Evolutionary conservation across 2,113 vertebrate species (phyloP).

Genomic region (Catharus bicknelli): DNA sequence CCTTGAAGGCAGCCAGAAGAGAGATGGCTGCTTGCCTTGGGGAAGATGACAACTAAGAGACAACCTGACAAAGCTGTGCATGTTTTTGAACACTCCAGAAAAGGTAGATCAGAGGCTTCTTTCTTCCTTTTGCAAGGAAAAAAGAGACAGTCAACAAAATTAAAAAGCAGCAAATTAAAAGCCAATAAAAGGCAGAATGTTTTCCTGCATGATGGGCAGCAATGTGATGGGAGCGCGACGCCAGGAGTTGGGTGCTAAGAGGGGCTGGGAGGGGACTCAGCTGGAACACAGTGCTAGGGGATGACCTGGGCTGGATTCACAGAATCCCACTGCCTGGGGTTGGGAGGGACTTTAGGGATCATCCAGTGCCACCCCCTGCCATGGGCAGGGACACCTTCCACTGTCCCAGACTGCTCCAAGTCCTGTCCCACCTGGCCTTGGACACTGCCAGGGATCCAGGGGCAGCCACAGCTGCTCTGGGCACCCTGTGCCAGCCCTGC

Average conservation of each 20-base stretch:
- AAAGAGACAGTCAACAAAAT: slow-evolving; percentile 22
- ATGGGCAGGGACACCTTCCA: neutral
- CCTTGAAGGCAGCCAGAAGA: neutral
- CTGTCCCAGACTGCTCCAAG: neutral
- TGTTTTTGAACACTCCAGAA: slow-evolving; percentile 31
- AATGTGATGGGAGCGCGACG: rapidly evolving
- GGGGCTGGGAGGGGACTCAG: neutral
- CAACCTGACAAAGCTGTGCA: neutral
- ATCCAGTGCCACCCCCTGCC: neutral
- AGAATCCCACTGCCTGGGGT: neutral
- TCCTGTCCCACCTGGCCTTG: neutral
- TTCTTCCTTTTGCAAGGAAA: neutral
- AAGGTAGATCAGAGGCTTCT: slow-evolving; percentile 48
- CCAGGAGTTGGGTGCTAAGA: neutral
- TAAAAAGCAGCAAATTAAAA: slow-evolving; percentile 53
- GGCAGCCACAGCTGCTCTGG: neutral
- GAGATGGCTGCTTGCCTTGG: slow-evolving; percentile 24
- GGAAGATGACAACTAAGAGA: slow-evolving; percentile 23
- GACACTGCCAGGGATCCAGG: neutral
- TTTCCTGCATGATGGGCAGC: neutral
- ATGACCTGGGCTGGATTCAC: neutral
- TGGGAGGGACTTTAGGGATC: neutral
- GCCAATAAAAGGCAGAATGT: neutral
- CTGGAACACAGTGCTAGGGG: neutral
- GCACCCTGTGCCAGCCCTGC: neutral